Conservation (phyloP, 2,113 vertebrate species). For the Zosterops pallidus region DNA sequence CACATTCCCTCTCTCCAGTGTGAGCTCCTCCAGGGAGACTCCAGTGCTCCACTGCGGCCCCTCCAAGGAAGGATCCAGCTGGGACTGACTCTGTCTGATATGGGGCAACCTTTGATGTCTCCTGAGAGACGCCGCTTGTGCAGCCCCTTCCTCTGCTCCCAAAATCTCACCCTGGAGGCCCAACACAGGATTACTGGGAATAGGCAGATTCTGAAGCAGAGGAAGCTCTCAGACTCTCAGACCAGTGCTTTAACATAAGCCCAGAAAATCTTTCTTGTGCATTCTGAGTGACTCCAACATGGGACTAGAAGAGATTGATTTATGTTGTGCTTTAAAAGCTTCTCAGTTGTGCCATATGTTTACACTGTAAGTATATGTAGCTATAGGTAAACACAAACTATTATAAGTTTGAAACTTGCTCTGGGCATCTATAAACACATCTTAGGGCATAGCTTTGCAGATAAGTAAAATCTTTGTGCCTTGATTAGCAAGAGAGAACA, state of each 20-base stretch:
- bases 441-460: background rate
- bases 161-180: background rate
- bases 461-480: background rate
- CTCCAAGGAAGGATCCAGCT: background rate
- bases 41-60: background rate
- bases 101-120: accelerated
- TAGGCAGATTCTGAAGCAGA: background rate
- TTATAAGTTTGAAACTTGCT: background rate
- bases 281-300: background rate
- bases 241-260: background rate
- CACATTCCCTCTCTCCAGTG: too few species aligned
- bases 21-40: accelerated
- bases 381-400: background rate
- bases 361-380: background rate
- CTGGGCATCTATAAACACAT: background rate
- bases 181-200: background rate
- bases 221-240: background rate
- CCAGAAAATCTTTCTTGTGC: background rate
- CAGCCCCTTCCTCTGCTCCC: background rate
- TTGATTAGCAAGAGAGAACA: background rate
- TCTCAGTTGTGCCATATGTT: background rate
- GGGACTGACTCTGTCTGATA: background rate
- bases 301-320: background rate
- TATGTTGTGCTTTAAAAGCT: background rate
- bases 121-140: background rate